Evolutionary conservation across 1,140 invertebrate genomes (phyloP).

Genomic region (Platorchestia sp.): DNA sequence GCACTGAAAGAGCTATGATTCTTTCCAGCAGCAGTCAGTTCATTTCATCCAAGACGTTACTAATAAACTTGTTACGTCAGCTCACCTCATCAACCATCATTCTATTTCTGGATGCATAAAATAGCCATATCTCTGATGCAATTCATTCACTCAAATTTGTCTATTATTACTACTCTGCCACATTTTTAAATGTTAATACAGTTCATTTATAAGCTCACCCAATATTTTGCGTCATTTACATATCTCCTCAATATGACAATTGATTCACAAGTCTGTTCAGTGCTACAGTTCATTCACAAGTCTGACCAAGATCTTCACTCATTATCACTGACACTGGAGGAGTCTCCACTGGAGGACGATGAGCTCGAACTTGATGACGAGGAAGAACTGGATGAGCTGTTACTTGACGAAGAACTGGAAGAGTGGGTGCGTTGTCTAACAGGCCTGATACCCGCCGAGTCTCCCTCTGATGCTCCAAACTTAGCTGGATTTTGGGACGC

Average conservation of each 20-base stretch:
- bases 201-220: neutral
- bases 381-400: constrained; percentile 61
- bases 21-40: neutral
- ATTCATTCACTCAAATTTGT: neutral
- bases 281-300: neutral
- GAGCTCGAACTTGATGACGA: constrained; percentile 64
- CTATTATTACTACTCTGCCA: neutral
- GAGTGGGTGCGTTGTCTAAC: constrained; percentile 61
- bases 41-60: neutral
- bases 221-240: neutral
- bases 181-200: neutral
- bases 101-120: neutral
- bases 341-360: constrained; percentile 66
- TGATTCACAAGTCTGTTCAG: neutral
- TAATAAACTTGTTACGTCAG: neutral
- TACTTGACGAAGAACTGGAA: constrained; percentile 60
- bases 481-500: neutral
- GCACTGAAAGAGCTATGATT: neutral
- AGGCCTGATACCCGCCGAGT: neutral
- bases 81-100: neutral
- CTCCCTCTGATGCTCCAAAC: neutral
- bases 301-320: constrained; percentile 21
- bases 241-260: neutral
- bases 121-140: neutral
- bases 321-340: constrained; percentile 65